Base-by-base conservation (phyloP, 2,888 invertebrate genomes). In the Lissocephala sabroskyi region DNA sequence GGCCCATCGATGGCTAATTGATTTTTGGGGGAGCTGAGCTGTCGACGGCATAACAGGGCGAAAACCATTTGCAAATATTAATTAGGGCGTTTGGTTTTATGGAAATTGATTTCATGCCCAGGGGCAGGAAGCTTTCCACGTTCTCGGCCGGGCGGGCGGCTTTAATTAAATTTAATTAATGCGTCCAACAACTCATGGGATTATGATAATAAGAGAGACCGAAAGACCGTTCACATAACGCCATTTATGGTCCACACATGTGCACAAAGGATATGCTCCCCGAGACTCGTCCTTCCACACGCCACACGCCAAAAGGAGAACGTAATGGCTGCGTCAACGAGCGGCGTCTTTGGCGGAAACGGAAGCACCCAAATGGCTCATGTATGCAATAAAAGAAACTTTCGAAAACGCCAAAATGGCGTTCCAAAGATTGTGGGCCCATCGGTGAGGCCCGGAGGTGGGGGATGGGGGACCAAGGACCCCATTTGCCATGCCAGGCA, bases 81-180 rank as follows among this genome's bases (percentile, higher is more conserved):
- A 68, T 76, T 76, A 73, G 56, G 45, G 49, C 43, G 19, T 48
- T 52, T 18, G 56, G 39, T 41, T 49, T 61, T 54, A 49, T 9
- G 37, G 36, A 71, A 71, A 75, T 79, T 68, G 58, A 67, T 67
- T 79, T 59, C 32, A 45, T 32, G 52, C 14, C 50, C 23, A 23
- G 7, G 7, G 7, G 23, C 4, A 33, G 7, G 13, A 33, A 10
- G 14, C 35, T 35, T 3, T 1, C 32, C 26, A 17, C 11, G 32
- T 35, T 9, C 6, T n/a, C 30, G 47, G 28, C 29, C 16, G 36
- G 29, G 18, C 18, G 36, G 35, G 29, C 16, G 40, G 65, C 64
- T 79, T 81, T 82, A 79, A 81, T 80, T 80, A 80, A 82, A 82
- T 82, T 80, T 77, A 80, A 82, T 82, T 82, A 82, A 82, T 82